Percentiles rank a stretch among this genome's conserved stretches.
These are phyloP conservation scores for Apoderus coryli DNA, from an alignment of 2,888 invertebrate species.

Conservation along the genomic window DNA sequence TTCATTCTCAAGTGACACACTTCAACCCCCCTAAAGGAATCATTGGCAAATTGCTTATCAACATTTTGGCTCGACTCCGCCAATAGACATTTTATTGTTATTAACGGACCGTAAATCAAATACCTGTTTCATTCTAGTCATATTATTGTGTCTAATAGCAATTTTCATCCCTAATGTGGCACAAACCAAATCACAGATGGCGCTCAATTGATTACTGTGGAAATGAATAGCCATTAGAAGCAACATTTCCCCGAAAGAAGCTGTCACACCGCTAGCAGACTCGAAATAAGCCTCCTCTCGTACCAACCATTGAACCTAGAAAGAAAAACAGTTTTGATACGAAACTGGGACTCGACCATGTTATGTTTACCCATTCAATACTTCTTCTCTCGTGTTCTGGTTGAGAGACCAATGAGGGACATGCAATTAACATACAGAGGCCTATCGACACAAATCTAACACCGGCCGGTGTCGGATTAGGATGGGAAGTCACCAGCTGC, in stretches of 20 bases:
- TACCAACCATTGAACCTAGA: constrained; percentile 67
- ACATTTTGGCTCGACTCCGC: no score
- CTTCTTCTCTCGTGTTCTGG: constrained; percentile 71
- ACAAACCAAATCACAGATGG: constrained; percentile 87
- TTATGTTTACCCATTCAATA: constrained; percentile 61
- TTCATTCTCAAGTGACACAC: no score
- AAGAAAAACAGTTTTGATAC: no score
- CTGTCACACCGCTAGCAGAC: constrained; percentile 68
- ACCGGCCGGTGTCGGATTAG: constrained; percentile 80
- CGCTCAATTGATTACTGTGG: constrained; percentile 85
- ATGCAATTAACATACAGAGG: constrained; percentile 87
- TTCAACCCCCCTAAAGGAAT: no score
- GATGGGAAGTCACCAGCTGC: constrained; percentile 74
- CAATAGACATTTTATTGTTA: no score
- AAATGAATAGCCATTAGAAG: constrained; percentile 93
- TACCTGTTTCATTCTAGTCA: constrained; percentile 74
- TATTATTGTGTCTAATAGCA: constrained; percentile 71
- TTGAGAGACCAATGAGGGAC: constrained; percentile 62
- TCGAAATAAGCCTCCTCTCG: constrained; percentile 82
- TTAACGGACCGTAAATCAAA: no score
- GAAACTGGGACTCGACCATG: no score
- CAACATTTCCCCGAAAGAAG: constrained; percentile 91
- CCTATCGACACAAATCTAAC: constrained; percentile 86
- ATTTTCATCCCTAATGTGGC: constrained; percentile 92
- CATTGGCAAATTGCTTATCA: no score